Evolutionary conservation across 2,113 vertebrate genomes (phyloP), one percentile per base, ranked within the genome.

Genomic region (Apus apus): DNA sequence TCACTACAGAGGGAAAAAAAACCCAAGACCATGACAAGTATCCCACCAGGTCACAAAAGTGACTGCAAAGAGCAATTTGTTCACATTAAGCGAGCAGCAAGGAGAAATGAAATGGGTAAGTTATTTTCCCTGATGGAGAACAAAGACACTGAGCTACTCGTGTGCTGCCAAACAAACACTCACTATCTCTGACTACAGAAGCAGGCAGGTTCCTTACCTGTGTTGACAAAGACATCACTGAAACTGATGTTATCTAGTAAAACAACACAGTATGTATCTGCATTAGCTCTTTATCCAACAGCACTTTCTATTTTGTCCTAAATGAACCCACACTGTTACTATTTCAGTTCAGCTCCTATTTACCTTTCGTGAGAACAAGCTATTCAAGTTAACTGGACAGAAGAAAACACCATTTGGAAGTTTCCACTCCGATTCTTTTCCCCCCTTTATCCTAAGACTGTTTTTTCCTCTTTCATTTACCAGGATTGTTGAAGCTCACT

Each of bases 171-270:
- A 23, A 32, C 40, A 58, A 43, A 36, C 19, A 25, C 27, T 20
- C 1, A 2, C 9, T 8, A 17, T 25, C n/a, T 25, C 48, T 7
- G 21, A 71, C 45, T 2, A n/a, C 43, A 71, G 46, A 25, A 43
- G 40, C 75, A 54, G 43, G 62, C 61, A 57, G 54, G 13, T 87
- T 75, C 51, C 67, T 54, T 7, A 30, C 15, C 66, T 19, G 34
- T 53, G 38, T 14, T 32, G 62, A 70, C 5, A 60, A 20, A 71
- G 54, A 23, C 79, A 68, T 16, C 50, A 12, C 46, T 58, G 86
- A 92, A 92, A 92, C 77, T 15, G 73, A 94, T 87, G 56, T 50
- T 91, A 94, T 74, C 73, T 12, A n/a, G 25, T 25, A 58, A 74
- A 93, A 89, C 19, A 80, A 86, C 14, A 38, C 0, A 5, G 25